These are phyloP conservation scores for Lasiurus borealis DNA, from an alignment of 2,113 vertebrate species.

Conservation along the genomic window DNA sequence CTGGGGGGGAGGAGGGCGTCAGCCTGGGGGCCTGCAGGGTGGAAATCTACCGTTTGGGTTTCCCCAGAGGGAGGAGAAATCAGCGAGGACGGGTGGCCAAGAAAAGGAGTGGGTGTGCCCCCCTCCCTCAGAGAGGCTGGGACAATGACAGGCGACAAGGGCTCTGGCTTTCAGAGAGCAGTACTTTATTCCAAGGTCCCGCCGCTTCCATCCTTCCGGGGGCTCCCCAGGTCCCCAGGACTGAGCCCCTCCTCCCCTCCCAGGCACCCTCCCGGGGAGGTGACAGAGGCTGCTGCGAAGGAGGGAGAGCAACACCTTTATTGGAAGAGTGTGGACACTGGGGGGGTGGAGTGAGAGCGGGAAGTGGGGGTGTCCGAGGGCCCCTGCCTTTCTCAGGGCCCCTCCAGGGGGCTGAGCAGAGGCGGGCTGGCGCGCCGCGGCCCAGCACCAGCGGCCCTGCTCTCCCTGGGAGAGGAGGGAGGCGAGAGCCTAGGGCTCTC, in stretches of 20 bases:
- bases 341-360: background rate
- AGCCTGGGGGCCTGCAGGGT: accelerated
- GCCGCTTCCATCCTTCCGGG: too few species aligned
- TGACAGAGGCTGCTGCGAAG: background rate
- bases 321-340: slow-evolving; percentile 1
- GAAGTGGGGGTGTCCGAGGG: background rate
- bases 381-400: background rate
- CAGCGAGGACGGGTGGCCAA: background rate
- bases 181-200: background rate
- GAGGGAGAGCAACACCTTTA: slow-evolving; percentile 47
- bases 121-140: background rate
- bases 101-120: too few species aligned
- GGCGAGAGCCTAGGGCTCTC: slow-evolving; percentile 39
- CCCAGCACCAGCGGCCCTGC: background rate
- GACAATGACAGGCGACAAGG: background rate
- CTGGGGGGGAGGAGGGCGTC: background rate
- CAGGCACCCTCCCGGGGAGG: background rate
- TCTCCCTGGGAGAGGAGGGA: slow-evolving; percentile 23
- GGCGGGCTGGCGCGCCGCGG: background rate
- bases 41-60: accelerated
- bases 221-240: background rate
- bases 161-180: background rate
- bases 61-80: background rate
- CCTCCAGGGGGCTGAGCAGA: background rate
- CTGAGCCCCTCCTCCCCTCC: background rate